Percentiles rank a stretch among this genome's conserved stretches.
phyloP scores from a whole-genome alignment of 1,140 invertebrate genomes.

The Campoletis sonorensis region DNA sequence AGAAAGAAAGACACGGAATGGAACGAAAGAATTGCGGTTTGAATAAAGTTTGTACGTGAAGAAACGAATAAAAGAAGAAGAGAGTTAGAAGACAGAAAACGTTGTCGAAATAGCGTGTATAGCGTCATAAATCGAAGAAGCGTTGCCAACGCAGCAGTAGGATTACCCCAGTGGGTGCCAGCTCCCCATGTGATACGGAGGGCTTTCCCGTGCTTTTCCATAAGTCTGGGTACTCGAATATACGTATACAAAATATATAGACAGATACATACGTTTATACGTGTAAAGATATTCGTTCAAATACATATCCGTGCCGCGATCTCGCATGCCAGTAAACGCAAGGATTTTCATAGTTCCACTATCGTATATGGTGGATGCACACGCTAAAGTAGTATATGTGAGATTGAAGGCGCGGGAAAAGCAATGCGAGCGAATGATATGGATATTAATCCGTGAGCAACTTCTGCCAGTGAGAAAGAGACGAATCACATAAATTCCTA shows the following conservation, averaged over 20 bases:
- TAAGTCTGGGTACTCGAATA: neutral
- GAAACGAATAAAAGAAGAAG: neutral
- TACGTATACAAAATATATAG: neutral
- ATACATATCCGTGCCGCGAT: neutral
- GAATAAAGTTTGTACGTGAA: conserved; percentile 13
- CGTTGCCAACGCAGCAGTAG: conserved; percentile 15
- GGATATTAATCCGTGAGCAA: conserved; percentile 1
- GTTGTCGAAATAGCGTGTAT: neutral
- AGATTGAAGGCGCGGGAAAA: neutral
- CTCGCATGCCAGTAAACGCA: neutral
- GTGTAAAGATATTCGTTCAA: neutral
- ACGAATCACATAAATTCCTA: neutral
- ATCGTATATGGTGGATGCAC: neutral
- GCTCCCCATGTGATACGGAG: neutral
- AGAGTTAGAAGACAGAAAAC: conserved; percentile 3
- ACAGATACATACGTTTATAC: neutral
- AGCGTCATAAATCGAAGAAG: conserved; percentile 7
- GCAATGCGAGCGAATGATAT: conserved; percentile 9
- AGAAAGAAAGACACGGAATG: neutral
- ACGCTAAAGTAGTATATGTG: neutral
- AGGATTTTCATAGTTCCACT: neutral
- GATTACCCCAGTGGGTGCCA: neutral
- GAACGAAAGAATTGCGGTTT: conserved; percentile 10
- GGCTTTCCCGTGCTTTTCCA: neutral
- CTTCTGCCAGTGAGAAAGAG: neutral